A percentile compares a stretch with the other conserved stretches of the same genome.
These are phyloP conservation scores for Cyprinodon tularosa DNA, from an alignment of 2,113 vertebrate species.

Conservation along the genomic window DNA sequence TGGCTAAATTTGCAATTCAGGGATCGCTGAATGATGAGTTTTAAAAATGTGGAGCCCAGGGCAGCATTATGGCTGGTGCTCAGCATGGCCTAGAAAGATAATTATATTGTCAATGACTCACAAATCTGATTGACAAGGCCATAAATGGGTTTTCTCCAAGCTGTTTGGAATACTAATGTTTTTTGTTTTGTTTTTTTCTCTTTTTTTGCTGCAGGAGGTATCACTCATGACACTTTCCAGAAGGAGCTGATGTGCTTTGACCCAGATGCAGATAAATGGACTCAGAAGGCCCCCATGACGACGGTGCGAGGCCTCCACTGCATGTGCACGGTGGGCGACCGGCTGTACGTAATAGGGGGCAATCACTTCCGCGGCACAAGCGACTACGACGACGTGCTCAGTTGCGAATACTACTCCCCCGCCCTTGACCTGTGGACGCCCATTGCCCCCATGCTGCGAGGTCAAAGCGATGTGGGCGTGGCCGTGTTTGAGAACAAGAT, in stretches of 20 bases:
- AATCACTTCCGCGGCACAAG: constrained; percentile 98
- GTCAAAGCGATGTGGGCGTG: constrained; percentile 97
- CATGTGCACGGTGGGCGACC: constrained; percentile 98
- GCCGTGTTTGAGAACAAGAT: constrained; percentile 98
- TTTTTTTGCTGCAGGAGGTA: constrained; percentile 85
- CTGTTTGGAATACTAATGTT: background rate
- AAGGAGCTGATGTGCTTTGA: constrained; percentile 99
- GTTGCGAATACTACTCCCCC: constrained; percentile 98
- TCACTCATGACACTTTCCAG: constrained; percentile 99
- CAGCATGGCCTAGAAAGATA: constrained; percentile 20
- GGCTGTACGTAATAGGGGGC: constrained; percentile 97
- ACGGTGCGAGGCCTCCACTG: constrained; percentile 98
- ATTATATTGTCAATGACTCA: constrained; percentile 27
- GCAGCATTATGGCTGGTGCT: background rate
- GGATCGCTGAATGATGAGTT: background rate
- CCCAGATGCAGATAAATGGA: constrained; percentile 98
- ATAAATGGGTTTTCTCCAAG: constrained; percentile 15
- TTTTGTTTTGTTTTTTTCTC: constrained; percentile 21
- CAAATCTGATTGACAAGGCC: constrained; percentile 24
- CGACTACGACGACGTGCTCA: constrained; percentile 98
- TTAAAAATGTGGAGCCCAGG: background rate
- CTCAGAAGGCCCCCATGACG: constrained; percentile 96
- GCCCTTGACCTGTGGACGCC: constrained; percentile 97
- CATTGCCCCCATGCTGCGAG: constrained; percentile 96
- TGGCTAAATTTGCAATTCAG: background rate